Base-by-base conservation (phyloP, 23 tunicate species). In the Ciona savignyi region DNA sequence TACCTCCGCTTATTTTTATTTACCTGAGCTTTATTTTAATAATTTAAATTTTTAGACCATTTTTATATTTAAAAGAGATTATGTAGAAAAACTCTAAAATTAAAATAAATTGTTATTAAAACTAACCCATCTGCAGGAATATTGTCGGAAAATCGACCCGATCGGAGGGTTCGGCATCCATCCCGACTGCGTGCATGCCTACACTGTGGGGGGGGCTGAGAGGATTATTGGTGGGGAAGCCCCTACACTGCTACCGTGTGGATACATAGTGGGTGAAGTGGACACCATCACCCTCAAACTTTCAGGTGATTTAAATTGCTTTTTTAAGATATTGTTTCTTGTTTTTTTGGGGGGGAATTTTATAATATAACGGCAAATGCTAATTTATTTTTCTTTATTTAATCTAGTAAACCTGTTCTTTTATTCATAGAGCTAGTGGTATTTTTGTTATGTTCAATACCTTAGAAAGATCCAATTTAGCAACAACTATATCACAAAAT, bases 241-340 rank as follows among this genome's bases (percentile, higher is more conserved):
- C 60, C 96, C 87, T 2, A 82, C 70, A 27, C 76, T 88, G 67
- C 73, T 88, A 21, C 96, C 96, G 23, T 88, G 96, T 60, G 96
- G 96, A 27, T 88, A 81, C 62, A 66, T 88, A 6, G 79, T 88
- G 30, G 96, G 96, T 9, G 78, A 77, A 56, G 79, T 77, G 56
- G 87, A 88, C 74, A 77, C 73, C 60, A 32, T 88, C 78, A 51
- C 62, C 19, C 67, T 88, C 25, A 77, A 82, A 25, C 32, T 88
- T 4, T 35, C 56, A 66, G 80, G 96, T 77, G 49, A 34, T 76
- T 63, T 63, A 6, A 21, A 23, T 6, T 63, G 67, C 25, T 11
- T 63, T 9, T 6, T 6, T 29, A 63, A 27, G 25, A 21, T 6
- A 9, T 4, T 21, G 25, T 23, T 23, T 27, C 67, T 23, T 63